Percentiles rank a stretch among this genome's conserved stretches.
Conservation (phyloP, 2,797 vertebrate genomes). For the Gephyroberyx darwinii region DNA sequence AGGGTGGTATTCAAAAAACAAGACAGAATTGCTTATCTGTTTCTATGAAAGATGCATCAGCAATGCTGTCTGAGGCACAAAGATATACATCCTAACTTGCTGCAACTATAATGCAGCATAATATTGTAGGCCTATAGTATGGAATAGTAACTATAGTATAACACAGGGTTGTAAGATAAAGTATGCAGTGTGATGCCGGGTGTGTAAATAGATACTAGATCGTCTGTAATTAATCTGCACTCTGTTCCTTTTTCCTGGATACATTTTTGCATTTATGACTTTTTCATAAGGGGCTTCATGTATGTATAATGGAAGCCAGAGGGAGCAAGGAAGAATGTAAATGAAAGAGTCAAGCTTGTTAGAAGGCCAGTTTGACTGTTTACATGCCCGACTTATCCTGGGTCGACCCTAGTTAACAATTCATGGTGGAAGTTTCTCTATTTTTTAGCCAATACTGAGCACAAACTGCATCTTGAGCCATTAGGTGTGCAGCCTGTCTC, state of each 20-base stretch:
- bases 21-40: slow-evolving; percentile 7
- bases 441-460: slow-evolving; percentile 55
- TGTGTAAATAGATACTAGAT: slow-evolving; percentile 50
- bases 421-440: slow-evolving; percentile 70
- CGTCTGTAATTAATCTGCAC: slow-evolving; percentile 65
- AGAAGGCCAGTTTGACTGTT: slow-evolving; percentile 77
- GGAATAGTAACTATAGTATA: neutral
- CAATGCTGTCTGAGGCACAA: slow-evolving; percentile 10
- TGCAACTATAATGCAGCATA: slow-evolving; percentile 2
- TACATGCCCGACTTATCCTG: slow-evolving; percentile 74
- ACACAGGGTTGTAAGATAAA: slow-evolving; percentile 15
- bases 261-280: slow-evolving; percentile 73
- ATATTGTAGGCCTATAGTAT: neutral
- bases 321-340: slow-evolving; percentile 68
- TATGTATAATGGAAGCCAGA: slow-evolving; percentile 70
- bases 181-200: slow-evolving; percentile 20
- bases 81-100: neutral
- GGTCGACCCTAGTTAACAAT: slow-evolving; percentile 78
- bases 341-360: slow-evolving; percentile 75
- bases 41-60: slow-evolving; percentile 2
- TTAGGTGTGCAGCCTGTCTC: slow-evolving; percentile 56
- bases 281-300: slow-evolving; percentile 75
- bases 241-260: slow-evolving; percentile 56
- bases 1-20: slow-evolving; percentile 15
- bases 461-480: slow-evolving; percentile 69